Evolutionary conservation across 2,113 vertebrate species (phyloP), one percentile per base, ranked within the genome.

Genomic region (Microcebus lehilahytsara): DNA sequence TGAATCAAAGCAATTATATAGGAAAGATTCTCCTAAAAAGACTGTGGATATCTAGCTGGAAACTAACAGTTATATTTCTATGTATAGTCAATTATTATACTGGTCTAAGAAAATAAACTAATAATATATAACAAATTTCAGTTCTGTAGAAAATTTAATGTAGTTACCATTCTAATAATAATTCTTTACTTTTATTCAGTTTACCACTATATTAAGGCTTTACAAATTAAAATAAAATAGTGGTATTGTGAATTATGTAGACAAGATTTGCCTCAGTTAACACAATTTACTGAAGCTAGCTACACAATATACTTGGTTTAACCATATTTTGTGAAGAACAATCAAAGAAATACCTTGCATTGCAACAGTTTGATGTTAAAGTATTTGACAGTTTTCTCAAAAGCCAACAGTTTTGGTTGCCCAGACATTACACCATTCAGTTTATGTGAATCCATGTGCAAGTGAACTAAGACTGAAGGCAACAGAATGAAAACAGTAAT

Each of bases 351-450:
- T 80, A 96, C 98, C 97, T 97, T 92, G 97, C 97, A 95, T 91
- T 94, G 97, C 98, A 98, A 98, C 95, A 97, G 93, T 98, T 97
- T 98, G 98, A 97, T 96, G 97, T 98, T 97, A 98, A 97, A 98
- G 97, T 78, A 97, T 98, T 84, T 97, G 98, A 98, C 96, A 98
- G 98, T 98, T 98, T 94, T 98, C 97, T 96, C 97, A 97, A 98
- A 98, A 98, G 96, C 97, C 98, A 97, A 97, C 89, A 97, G 97
- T 97, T 98, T 97, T 95, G 98, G 98, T 94, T 97, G 98, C 98
- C 98, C 97, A 96, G 98, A 97, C 98, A 97, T 97, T 87, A 97
- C 96, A 98, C 93, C 96, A 91, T 98, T 98, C 98, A 97, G 80
- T n/a, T 81, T 85, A 95, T 92, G 98, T 93, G 97, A 98, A 97